Base-by-base conservation (phyloP, 2,888 invertebrate genomes). In the Ophion obscuratus region DNA sequence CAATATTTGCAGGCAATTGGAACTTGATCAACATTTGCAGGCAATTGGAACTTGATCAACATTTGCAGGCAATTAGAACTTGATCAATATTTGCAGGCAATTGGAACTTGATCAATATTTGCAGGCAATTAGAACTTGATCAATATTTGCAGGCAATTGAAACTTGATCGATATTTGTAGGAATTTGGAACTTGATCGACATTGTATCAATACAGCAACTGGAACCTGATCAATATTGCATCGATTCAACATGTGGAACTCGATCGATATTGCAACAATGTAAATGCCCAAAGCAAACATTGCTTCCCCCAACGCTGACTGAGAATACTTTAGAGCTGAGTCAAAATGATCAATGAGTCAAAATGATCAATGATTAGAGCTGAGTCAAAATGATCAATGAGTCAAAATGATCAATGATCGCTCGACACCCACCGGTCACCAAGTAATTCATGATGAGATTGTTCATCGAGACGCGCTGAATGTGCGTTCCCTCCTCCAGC, bases 401-500 rank as follows among this genome's bases (percentile, higher is more conserved):
- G 7, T 40, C 9, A 40, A 6, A 40, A 53, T 14, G 3, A 53
- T 53, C 11, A 0, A 53, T 3, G 53, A 14, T 17, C 7, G 40
- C 7, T 20, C 10, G 9, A 20, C 24, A 77, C 92, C 94, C 94
- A 98, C 98, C 99, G 95, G 98, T 99, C 66, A 99, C 98, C 92
- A 99, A 96, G 95, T 99, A 99, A 95, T 99, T 99, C 99, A 99
- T 99, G 89, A 99, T 98, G 88, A 99, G 95, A 94, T 98, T 97
- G 94, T 99, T 99, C 98, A 99, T 99, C 91, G 98, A 98, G 64
- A 97, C 96, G 90, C 98, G 96, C 80, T 98, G 98, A 90, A 98
- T 97, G 90, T 98, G 97, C 89, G 97, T 95, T 87, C 96, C 96
- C 73, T 94, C 94, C 92, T 97, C 97, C 17, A 97, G 94, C 92